These are phyloP conservation scores for Pheosia tremula DNA, from an alignment of 2,888 invertebrate genomes.

Conservation along the genomic window DNA sequence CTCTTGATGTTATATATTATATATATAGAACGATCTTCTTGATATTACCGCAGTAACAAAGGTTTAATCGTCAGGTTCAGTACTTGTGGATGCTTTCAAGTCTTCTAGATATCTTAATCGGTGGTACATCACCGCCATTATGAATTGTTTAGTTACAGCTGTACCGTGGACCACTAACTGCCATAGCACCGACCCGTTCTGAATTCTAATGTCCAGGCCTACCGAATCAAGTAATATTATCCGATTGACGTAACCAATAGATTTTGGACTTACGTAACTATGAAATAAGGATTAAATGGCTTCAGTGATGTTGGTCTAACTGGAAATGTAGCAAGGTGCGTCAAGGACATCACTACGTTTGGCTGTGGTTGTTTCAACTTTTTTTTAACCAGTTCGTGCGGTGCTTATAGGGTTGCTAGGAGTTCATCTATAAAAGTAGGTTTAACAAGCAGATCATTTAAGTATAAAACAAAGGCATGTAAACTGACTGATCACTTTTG, in stretches of 20 bases:
- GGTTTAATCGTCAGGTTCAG: too few relatives aligned
- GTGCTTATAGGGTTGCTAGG: slow-evolving; percentile 39
- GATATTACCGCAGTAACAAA: background rate
- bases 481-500: background rate
- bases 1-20: too few relatives aligned
- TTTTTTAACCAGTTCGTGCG: slow-evolving; percentile 62
- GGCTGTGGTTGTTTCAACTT: slow-evolving; percentile 59
- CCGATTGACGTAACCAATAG: slow-evolving; percentile 15
- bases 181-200: slow-evolving; percentile 53
- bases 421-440: background rate
- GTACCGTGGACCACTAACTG: slow-evolving; percentile 46
- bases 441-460: too few relatives aligned
- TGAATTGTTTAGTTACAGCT: slow-evolving; percentile 44
- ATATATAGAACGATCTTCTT: too few relatives aligned
- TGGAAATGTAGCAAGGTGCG: slow-evolving; percentile 67
- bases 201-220: slow-evolving; percentile 58
- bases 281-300: slow-evolving; percentile 45
- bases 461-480: background rate
- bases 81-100: too few relatives aligned
- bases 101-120: slow-evolving; percentile 18
- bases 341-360: slow-evolving; percentile 71
- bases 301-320: slow-evolving; percentile 45
- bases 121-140: slow-evolving; percentile 16
- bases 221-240: slow-evolving; percentile 30
- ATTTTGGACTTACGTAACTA: slow-evolving; percentile 44